Conservation (phyloP, 2,888 invertebrate genomes). For the Drosophila nr. perissopoda region DNA sequence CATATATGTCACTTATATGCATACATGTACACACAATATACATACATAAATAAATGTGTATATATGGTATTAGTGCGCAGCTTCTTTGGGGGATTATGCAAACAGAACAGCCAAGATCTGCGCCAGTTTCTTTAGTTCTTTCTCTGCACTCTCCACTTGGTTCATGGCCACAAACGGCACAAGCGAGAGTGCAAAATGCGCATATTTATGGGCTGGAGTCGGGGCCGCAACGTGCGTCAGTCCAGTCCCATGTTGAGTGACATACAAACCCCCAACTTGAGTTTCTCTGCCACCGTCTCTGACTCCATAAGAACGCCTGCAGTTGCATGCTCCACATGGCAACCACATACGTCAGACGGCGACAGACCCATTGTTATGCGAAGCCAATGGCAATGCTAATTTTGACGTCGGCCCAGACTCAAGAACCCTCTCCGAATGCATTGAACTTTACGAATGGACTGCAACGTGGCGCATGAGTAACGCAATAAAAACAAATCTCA, state of each 20-base stretch:
- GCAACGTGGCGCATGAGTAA: constrained; percentile 76
- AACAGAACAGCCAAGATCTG: constrained; percentile 55
- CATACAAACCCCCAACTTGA: constrained; percentile 60
- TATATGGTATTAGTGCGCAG: constrained; percentile 35
- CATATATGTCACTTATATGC: constrained; percentile 3
- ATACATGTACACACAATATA: not conserved
- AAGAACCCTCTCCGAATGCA: constrained; percentile 64
- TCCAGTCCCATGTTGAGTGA: constrained; percentile 52
- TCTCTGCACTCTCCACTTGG: constrained; percentile 39
- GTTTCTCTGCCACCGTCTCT: constrained; percentile 15
- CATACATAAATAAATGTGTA: not conserved
- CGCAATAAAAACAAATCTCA: constrained; percentile 29
- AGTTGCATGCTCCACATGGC: constrained; percentile 63
- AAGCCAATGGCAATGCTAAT: constrained; percentile 65
- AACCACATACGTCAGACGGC: constrained; percentile 63
- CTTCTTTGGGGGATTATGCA: constrained; percentile 63
- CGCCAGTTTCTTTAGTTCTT: constrained; percentile 65
- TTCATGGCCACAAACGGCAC: constrained; percentile 62
- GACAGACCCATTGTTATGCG: constrained; percentile 63
- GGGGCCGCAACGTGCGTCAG: constrained; percentile 62
- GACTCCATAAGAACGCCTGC: constrained; percentile 11
- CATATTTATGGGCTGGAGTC: constrained; percentile 57
- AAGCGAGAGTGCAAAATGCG: constrained; percentile 65
- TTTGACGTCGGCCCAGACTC: constrained; percentile 28
- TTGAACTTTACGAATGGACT: constrained; percentile 58